Evolutionary conservation across 2,888 invertebrate genomes (phyloP), one percentile per base, ranked within the genome.

Genomic region (Athalia rosae): DNA sequence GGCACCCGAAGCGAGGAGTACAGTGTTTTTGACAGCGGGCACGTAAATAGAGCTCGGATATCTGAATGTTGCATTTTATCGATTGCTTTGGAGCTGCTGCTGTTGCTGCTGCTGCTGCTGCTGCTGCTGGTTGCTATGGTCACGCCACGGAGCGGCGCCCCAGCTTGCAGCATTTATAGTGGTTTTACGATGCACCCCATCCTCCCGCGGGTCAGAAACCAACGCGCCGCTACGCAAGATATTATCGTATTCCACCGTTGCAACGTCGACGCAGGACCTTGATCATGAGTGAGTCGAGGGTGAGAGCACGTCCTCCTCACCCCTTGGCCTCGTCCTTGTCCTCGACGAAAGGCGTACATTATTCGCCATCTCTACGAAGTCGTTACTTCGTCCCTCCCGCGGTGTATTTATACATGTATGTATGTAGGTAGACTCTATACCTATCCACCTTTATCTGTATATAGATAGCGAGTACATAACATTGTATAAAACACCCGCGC

Each of bases 1-100:
- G 28, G 28, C 28, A 28, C 28, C 28, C n/a, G n/a, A n/a, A n/a
- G n/a, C n/a, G n/a, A n/a, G n/a, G n/a, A n/a, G n/a, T n/a, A n/a
- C 28, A 1, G 28, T 28, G 28, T 28, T 28, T 28, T 28, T 28
- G 28, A 28, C 28, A 28, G 28, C 28, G 28, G 28, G 28, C 28
- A 28, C 28, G 28, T 28, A 28, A 28, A 28, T 28, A 66, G 48
- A 69, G 66, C 15, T 15, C 6, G 13, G 50, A 50, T 11, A 47
- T 79, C 81, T 80, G 81, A 80, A 85, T 85, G 84, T 85, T 87
- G 87, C 87, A 87, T 85, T 87, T 84, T 87, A 88, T 88, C 83
- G 88, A 87, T 88, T 87, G 79, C 81, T 81, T 79, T 82, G 74
- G 80, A 79, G 83, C 80, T 79, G 79, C 48, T 53, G 47, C 78